Percentiles rank a stretch among this genome's conserved stretches.
These are phyloP conservation scores for Paramuricea clavata DNA, from an alignment of 92 coral and sea anemone species.

Conservation along the genomic window DNA sequence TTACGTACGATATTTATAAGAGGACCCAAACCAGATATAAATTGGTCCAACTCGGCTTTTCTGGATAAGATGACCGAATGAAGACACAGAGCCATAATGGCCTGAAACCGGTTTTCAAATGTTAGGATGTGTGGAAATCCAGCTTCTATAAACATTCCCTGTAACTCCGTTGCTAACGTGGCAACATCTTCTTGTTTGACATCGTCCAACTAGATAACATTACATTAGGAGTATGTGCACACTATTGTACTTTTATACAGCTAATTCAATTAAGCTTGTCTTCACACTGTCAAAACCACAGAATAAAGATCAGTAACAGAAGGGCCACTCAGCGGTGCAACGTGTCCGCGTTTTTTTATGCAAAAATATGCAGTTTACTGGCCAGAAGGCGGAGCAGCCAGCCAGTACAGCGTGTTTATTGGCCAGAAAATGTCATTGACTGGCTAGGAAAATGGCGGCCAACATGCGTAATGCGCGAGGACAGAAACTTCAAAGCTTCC, in stretches of 20 bases:
- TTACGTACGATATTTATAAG: slow-evolving; percentile 7
- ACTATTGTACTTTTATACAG: neutral
- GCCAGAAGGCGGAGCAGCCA: no score
- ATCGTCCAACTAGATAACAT: slow-evolving; percentile 15
- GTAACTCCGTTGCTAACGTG: neutral
- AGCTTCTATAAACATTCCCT: slow-evolving; percentile 4
- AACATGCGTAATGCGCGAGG: no score
- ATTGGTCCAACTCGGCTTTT: slow-evolving; percentile 58
- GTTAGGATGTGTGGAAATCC: slow-evolving; percentile 8
- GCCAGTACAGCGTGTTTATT: no score
- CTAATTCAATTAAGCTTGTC: no score
- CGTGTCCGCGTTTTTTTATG: no score
- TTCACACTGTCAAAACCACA: neutral
- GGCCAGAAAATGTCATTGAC: no score
- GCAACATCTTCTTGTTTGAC: slow-evolving; percentile 26
- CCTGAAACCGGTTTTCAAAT: slow-evolving; percentile 18
- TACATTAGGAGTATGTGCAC: neutral
- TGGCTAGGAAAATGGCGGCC: no score
- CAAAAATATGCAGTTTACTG: no score
- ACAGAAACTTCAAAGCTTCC: no score
- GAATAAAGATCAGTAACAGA: no score
- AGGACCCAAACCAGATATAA: slow-evolving; percentile 39
- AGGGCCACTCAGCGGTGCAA: no score
- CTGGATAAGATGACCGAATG: slow-evolving; percentile 41
- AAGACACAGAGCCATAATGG: slow-evolving; percentile 26